phyloP scores from a whole-genome alignment of 2,113 vertebrate species.

The Reinhardtius hippoglossoides region DNA sequence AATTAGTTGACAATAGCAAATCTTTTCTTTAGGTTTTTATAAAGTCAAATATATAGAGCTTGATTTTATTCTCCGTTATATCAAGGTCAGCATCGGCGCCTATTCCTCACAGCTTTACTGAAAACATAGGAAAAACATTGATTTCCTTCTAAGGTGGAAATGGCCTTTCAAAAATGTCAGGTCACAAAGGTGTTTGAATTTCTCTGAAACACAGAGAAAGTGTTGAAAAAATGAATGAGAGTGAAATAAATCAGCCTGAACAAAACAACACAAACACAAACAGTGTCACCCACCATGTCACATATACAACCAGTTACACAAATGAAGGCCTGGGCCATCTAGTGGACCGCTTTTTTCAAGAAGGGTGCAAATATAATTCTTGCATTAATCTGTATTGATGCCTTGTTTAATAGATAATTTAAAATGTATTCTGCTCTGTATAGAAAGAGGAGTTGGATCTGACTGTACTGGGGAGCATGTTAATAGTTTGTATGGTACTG shows the following conservation, averaged over 20 bases:
- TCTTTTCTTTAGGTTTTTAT: not conserved
- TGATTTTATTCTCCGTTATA: not conserved
- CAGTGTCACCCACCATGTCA: too few species aligned
- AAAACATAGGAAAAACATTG: not conserved
- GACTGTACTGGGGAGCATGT: not conserved
- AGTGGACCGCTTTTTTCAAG: not conserved
- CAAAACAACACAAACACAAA: too few species aligned
- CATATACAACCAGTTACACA: too few species aligned
- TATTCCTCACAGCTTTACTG: not conserved
- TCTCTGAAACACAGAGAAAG: not conserved
- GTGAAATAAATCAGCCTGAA: too few species aligned
- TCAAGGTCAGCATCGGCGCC: not conserved
- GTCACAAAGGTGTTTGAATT: not conserved
- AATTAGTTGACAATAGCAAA: not conserved
- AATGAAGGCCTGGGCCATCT: too few species aligned
- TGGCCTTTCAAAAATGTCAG: too few species aligned
- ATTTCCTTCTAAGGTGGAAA: not conserved
- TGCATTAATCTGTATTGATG: too few species aligned
- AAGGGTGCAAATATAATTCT: not conserved
- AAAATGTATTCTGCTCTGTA: too few species aligned
- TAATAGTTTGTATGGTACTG: conserved; percentile 18
- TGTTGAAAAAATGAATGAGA: not conserved
- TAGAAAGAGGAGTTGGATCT: not conserved
- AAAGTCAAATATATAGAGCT: not conserved
- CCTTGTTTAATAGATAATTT: too few species aligned